These are phyloP conservation scores for Malurus splendens DNA, from an alignment of 2,797 vertebrate species.

Conservation along the genomic window DNA sequence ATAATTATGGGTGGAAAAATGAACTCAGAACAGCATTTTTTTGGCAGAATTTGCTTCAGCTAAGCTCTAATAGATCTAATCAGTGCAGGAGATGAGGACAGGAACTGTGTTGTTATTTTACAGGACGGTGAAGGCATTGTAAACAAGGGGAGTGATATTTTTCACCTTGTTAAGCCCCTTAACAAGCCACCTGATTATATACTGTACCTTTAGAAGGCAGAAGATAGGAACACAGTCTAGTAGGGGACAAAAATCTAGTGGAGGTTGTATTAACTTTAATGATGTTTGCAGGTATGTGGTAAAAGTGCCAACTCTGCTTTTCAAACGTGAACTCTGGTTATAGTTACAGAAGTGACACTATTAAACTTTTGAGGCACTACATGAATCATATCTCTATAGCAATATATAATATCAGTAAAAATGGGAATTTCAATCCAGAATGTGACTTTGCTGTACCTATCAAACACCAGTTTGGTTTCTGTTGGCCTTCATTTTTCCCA, in stretches of 20 bases:
- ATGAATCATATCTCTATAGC: not conserved
- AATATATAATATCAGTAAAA: not conserved
- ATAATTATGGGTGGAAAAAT: constrained; percentile 17
- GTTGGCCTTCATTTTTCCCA: not conserved
- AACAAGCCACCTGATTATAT: constrained; percentile 62
- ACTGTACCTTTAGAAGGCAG: constrained; percentile 54
- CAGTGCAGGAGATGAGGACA: constrained; percentile 50
- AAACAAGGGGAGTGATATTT: constrained; percentile 64
- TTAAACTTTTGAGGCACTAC: not conserved
- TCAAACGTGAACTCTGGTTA: not conserved
- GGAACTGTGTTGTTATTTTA: constrained; percentile 37
- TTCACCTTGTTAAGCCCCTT: constrained; percentile 65
- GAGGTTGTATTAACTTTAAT: not conserved
- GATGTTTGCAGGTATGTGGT: not conserved
- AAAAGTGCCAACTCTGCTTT: not conserved
- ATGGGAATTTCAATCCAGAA: not conserved
- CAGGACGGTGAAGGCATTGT: constrained; percentile 19
- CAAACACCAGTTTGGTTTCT: not conserved
- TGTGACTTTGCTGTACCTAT: not conserved
- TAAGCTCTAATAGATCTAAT: constrained; percentile 40
- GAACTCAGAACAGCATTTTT: constrained; percentile 4
- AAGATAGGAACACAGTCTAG: constrained; percentile 1
- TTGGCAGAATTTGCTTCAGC: constrained; percentile 28
- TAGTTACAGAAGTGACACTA: not conserved
- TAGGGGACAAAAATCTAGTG: constrained; percentile 5